Evolutionary conservation across 1,140 invertebrate species (phyloP).

Genomic region (Leptinotarsa lineolata): DNA sequence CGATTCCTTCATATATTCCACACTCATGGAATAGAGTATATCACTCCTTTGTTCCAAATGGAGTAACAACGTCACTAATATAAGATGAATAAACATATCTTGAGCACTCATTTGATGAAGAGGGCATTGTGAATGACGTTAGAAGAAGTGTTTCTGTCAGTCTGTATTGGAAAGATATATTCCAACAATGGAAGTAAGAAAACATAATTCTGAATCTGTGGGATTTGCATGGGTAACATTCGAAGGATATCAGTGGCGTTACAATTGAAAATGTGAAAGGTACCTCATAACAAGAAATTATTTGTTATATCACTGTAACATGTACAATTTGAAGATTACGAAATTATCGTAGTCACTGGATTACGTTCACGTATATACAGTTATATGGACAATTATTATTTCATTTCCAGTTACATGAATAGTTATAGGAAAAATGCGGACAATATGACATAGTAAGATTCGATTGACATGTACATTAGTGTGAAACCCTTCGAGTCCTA

Average conservation of each 20-base stretch:
- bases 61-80: conserved; percentile 43
- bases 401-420: too few species aligned
- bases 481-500: too few species aligned
- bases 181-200: conserved; percentile 49
- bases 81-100: conserved; percentile 51
- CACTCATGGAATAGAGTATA: not conserved
- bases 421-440: too few species aligned
- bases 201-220: conserved; percentile 17
- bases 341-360: too few species aligned
- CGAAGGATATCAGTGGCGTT: not conserved
- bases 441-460: too few species aligned
- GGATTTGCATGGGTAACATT: not conserved
- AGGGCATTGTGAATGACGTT: conserved; percentile 49
- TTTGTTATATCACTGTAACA: too few species aligned
- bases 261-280: too few species aligned
- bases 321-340: too few species aligned
- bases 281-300: too few species aligned
- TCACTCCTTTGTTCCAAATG: not conserved
- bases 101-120: conserved; percentile 50
- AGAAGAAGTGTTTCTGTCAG: conserved; percentile 54
- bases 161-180: conserved; percentile 50
- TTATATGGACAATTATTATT: too few species aligned
- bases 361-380: too few species aligned
- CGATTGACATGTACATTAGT: too few species aligned
- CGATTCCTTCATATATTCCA: not conserved